Base-by-base conservation (phyloP, 2,797 vertebrate species). In the Sternotherus odoratus region DNA sequence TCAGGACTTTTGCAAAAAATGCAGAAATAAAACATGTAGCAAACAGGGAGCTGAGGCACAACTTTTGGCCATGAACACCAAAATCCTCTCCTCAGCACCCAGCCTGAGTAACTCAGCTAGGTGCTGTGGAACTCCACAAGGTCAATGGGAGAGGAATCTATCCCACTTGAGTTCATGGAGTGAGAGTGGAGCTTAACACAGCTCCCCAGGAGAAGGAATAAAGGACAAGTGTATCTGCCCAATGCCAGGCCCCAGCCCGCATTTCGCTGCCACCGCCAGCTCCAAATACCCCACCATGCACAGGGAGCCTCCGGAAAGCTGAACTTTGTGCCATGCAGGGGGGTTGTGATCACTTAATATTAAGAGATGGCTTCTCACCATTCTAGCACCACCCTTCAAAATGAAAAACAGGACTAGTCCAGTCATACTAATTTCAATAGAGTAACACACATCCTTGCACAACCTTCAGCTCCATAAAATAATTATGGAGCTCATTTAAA, bases 401-500 rank as follows among this genome's bases (percentile, higher is more conserved):
- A 48, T 12, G 0, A 77, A 90, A 60, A 10, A 33, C 12, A 50
- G 23, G 51, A 53, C 9, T 28, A 3, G 23, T 54, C 21, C 69
- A 28, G 57, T 33, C 24, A 6, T 48, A 84, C n/a, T 74, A 23
- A 50, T 49, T 83, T 54, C 16, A 78, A 53, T 8, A 5, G 4
- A 60, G 8, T 9, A 85, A 79, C 9, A 63, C 9, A 36, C 19
- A 50, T n/a, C 53, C 74, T 63, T 63, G 60, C 51, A 28, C 46
- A 75, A 66, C 75, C 46, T 75, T 2, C 49, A 33, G 0, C 51
- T 79, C n/a, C n/a, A n/a, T n/a, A 75, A 92, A 90, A 77, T 85
- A 87, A 92, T 89, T 94, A 89, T 11, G 0, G 24, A 87, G 39
- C 60, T 91, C 19, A 79, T 89, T 92, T 92, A 82, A 95, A 88